Conservation (phyloP, 2,888 invertebrate species). For the Limnephilus marmoratus region DNA sequence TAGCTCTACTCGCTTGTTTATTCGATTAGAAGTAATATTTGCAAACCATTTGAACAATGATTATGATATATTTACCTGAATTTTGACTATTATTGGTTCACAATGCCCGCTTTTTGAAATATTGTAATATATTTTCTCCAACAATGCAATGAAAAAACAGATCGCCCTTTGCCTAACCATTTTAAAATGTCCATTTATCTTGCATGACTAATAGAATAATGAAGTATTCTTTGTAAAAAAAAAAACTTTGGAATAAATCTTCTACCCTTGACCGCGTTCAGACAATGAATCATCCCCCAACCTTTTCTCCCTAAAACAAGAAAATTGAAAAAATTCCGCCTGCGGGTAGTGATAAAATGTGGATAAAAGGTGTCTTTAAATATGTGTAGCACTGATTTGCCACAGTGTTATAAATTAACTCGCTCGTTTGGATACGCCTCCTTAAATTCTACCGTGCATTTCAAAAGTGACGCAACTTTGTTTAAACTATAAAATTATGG, state of each 20-base stretch:
- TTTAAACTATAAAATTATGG: background rate
- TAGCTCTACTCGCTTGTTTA: background rate
- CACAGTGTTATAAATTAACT: constrained; percentile 40
- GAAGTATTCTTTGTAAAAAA: background rate
- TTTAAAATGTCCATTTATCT: background rate
- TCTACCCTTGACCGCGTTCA: constrained; percentile 27
- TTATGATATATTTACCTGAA: background rate
- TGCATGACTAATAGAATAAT: constrained; percentile 15
- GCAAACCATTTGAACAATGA: background rate
- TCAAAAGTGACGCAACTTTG: background rate
- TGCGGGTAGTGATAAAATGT: background rate
- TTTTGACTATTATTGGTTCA: background rate
- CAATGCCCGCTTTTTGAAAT: background rate
- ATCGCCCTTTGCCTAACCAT: background rate
- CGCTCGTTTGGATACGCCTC: background rate
- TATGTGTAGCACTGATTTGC: constrained; percentile 40
- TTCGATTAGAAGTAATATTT: background rate
- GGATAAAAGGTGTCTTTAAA: constrained; percentile 39
- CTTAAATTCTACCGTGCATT: background rate
- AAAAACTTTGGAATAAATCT: constrained; percentile 11
- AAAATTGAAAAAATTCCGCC: constrained; percentile 44
- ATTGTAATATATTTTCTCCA: background rate
- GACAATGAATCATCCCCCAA: constrained; percentile 29
- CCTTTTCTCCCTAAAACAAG: constrained; percentile 29
- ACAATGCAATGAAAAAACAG: background rate